These are phyloP conservation scores for Hippoglossus stenolepis DNA, from an alignment of 2,113 vertebrate species.

Conservation along the genomic window DNA sequence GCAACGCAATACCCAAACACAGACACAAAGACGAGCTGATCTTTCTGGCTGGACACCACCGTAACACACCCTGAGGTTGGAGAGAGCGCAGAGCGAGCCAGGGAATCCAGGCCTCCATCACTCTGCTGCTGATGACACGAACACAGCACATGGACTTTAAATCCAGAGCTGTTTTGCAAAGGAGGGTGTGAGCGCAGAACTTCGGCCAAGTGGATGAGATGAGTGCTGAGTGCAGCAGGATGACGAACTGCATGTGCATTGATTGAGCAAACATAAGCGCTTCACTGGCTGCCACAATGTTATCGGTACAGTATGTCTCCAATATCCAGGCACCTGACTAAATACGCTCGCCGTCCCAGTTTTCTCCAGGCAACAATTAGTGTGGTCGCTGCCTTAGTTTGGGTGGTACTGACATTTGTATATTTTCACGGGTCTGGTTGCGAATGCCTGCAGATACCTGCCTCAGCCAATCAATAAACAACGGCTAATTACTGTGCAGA, in stretches of 20 bases:
- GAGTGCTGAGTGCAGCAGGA: constrained; percentile 17
- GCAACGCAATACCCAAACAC: constrained; percentile 33
- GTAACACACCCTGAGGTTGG: constrained; percentile 15
- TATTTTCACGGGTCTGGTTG: constrained; percentile 57
- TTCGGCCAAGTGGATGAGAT: constrained; percentile 9
- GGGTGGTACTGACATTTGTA: constrained; percentile 33
- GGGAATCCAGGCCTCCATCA: constrained; percentile 9
- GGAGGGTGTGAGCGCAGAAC: neutral
- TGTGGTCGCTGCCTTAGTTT: constrained; percentile 24
- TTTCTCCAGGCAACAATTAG: constrained; percentile 50
- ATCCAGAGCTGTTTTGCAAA: neutral
- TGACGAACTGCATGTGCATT: constrained; percentile 11
- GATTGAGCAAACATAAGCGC: constrained; percentile 30
- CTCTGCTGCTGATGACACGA: constrained; percentile 20
- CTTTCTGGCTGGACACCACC: constrained; percentile 18
- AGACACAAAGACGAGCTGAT: constrained; percentile 27
- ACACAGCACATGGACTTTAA: constrained; percentile 18
- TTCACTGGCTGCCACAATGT: neutral
- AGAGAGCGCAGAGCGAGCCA: constrained; percentile 7
- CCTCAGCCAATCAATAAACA: constrained; percentile 64
- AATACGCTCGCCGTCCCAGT: constrained; percentile 23
- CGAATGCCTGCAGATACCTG: constrained; percentile 26
- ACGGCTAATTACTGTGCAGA: constrained; percentile 25
- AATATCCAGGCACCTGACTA: constrained; percentile 57
- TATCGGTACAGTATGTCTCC: constrained; percentile 59